Evolutionary conservation across 2,797 vertebrate species (phyloP).

Genomic region (Poecile montanus): DNA sequence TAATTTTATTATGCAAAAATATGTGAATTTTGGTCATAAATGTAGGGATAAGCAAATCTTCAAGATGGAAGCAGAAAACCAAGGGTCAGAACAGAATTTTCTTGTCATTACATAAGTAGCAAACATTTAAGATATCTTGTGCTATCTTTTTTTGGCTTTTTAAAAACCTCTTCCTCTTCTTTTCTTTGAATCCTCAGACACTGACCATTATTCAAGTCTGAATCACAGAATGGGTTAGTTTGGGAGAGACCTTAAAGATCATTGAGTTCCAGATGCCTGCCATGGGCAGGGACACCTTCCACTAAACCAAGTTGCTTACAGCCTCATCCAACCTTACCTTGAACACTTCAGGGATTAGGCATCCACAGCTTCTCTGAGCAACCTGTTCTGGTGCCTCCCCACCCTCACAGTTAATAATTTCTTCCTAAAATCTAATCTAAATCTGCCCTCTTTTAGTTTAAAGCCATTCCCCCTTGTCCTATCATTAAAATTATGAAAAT

Average conservation of each 20-base stretch:
- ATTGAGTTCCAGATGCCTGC: neutral
- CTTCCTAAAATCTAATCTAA: neutral
- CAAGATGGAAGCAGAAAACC: neutral
- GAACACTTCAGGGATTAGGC: neutral
- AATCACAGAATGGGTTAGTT: neutral
- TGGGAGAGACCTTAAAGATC: neutral
- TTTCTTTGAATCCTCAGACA: neutral
- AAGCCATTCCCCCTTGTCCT: neutral
- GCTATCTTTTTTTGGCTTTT: neutral
- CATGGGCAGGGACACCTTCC: neutral
- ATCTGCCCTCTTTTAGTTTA: neutral
- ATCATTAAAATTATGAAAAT: neutral
- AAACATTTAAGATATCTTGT: neutral
- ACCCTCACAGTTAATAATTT: neutral
- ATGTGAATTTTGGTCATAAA: neutral
- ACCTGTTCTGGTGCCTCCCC: neutral
- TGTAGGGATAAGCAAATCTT: neutral
- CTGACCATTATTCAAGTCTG: neutral
- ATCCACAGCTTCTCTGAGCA: neutral
- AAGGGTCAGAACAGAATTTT: neutral
- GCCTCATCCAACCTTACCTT: neutral
- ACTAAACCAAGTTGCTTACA: neutral
- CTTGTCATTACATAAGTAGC: neutral
- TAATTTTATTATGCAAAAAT: neutral
- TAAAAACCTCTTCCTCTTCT: neutral